Conservation (phyloP, 2,797 vertebrate genomes). For the Numenius phaeopus region DNA sequence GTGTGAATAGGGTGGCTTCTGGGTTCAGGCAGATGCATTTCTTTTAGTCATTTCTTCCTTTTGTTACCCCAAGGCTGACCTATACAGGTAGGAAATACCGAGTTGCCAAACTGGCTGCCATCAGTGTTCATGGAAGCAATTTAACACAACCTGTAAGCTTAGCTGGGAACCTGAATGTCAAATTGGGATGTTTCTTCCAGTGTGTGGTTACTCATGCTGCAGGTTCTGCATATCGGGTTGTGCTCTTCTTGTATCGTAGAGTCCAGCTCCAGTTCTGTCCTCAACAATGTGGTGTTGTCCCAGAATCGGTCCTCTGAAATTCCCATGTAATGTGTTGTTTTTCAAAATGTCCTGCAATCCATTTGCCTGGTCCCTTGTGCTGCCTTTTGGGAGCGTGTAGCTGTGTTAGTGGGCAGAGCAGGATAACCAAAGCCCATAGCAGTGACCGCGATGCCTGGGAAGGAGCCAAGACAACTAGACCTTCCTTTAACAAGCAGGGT, state of each 20-base stretch:
- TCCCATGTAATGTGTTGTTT: neutral
- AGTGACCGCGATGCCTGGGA: neutral
- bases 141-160: neutral
- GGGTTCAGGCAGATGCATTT: neutral
- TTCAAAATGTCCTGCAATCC: neutral
- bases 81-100: neutral
- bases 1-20: neutral
- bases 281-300: neutral
- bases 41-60: neutral
- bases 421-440: neutral
- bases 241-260: neutral
- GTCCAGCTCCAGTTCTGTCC: neutral
- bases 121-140: neutral
- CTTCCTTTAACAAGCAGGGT: neutral
- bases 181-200: neutral
- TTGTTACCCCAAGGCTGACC: neutral
- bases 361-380: neutral
- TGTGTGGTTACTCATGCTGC: neutral
- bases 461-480: neutral
- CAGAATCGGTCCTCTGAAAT: neutral
- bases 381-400: neutral
- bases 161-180: neutral
- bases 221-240: neutral
- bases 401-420: neutral
- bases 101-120: neutral